These are phyloP conservation scores for Netelia fuscicornis DNA, from an alignment of 2,888 invertebrate genomes.

Conservation along the genomic window DNA sequence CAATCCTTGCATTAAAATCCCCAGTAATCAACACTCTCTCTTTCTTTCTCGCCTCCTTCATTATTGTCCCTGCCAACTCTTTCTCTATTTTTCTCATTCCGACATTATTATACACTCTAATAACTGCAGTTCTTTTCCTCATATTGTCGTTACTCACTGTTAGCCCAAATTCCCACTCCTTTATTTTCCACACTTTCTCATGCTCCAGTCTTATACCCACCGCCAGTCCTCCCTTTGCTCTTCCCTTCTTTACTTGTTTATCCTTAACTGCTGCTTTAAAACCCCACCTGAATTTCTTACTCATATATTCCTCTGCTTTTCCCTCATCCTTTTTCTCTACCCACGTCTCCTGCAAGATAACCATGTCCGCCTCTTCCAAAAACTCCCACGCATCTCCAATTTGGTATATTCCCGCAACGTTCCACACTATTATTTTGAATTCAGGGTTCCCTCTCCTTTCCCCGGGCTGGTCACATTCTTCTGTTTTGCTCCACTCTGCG, in stretches of 20 bases:
- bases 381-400: slow-evolving; percentile 31
- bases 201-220: slow-evolving; percentile 13
- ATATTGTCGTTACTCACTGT: neutral
- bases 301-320: neutral
- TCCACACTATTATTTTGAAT: slow-evolving; percentile 35
- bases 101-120: neutral
- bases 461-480: too few relatives aligned
- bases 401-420: slow-evolving; percentile 42
- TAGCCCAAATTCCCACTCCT: neutral
- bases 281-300: slow-evolving; percentile 5
- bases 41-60: slow-evolving; percentile 17
- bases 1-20: slow-evolving; percentile 30
- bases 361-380: slow-evolving; percentile 8
- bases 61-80: neutral
- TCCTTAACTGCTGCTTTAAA: slow-evolving; percentile 10
- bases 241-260: slow-evolving; percentile 14
- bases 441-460: neutral
- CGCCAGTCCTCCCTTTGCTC: slow-evolving; percentile 1
- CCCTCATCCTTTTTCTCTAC: slow-evolving; percentile 13
- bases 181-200: neutral
- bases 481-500: neutral
- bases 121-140: neutral
- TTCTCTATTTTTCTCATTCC: slow-evolving; percentile 1
- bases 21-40: slow-evolving; percentile 15
- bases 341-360: slow-evolving; percentile 41